Base-by-base conservation (phyloP, 2,113 vertebrate genomes). In the Gymnocephalus cernua region DNA sequence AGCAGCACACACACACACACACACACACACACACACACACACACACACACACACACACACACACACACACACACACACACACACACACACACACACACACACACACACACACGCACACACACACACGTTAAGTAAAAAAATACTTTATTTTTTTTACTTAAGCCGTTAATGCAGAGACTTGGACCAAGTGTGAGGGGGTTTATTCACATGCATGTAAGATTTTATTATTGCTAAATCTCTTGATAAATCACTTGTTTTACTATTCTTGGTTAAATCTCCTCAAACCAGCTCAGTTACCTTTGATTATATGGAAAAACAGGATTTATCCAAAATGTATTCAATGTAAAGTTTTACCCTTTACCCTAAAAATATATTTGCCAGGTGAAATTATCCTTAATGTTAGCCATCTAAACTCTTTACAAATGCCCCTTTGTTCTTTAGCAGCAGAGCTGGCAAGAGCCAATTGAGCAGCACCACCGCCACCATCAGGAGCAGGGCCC, bases 391-490 rank as follows among this genome's bases (percentile, higher is more conserved):
- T 29, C 23, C 35, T 44, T 1, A 19, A 41, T 12, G 2, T 44
- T 45, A 6, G 32, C 47, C 13, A 41, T 21, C 4, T 19, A 14
- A 50, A 58, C 18, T 56, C 1, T 38, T 59, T 13, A 82, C 25
- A 25, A 15, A 2, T 57, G 21, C 61, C 27, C 0, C 2, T 75
- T 18, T 77, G 18, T 77, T 62, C 2, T 68, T 80, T 61, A 93
- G 88, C 86, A 93, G 29, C 75, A 84, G 0, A 71, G 56, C 79
- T 95, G 95, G 83, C 82, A 82, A 10, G 74, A 89, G 38, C 76
- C 70, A 2, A 45, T 79, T 48, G 88, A 89, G 62, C 89, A 77
- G 7, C 65, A 70, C 6, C 83, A 77, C 35, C 71, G 69, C 23
- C 82, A 73, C 1, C 88, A 71, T 3, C 51, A 74, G 1, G 72